A percentile compares a stretch with the other conserved stretches of the same genome.
Evolutionary conservation across 2,797 vertebrate genomes (phyloP).

Genomic region (Tarsius wallacei): DNA sequence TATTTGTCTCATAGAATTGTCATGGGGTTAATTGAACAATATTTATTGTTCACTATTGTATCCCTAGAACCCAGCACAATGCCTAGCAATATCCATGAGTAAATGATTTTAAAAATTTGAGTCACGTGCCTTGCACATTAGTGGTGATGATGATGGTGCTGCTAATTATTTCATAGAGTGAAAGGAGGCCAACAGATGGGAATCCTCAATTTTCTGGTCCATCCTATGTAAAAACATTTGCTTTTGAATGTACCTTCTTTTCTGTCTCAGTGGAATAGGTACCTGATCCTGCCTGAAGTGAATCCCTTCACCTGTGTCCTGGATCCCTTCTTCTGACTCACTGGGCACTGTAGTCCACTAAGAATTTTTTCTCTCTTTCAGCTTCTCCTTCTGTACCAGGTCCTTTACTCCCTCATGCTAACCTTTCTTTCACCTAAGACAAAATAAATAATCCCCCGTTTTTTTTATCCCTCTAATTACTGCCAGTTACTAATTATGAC

Average conservation of each 20-base stretch:
- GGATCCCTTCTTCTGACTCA: not conserved
- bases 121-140: not conserved
- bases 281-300: not conserved
- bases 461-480: not conserved
- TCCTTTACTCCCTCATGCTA: conserved; percentile 25
- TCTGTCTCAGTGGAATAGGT: not conserved
- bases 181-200: not conserved
- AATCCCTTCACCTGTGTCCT: not conserved
- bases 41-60: not conserved
- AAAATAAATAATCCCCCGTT: not conserved
- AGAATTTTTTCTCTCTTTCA: not conserved
- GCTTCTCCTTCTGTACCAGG: not conserved
- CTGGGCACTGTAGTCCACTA: not conserved
- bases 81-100: not conserved
- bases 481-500: not conserved
- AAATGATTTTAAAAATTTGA: not conserved
- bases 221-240: not conserved
- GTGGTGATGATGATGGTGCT: not conserved
- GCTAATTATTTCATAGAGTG: not conserved
- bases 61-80: not conserved
- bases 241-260: not conserved
- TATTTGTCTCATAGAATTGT: not conserved
- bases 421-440: conserved; percentile 19
- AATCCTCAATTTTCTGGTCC: not conserved
- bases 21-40: not conserved